Percentiles rank a stretch among this genome's conserved stretches.
Conservation (phyloP, 2,113 vertebrate genomes). For the Dipodomys stephensi region DNA sequence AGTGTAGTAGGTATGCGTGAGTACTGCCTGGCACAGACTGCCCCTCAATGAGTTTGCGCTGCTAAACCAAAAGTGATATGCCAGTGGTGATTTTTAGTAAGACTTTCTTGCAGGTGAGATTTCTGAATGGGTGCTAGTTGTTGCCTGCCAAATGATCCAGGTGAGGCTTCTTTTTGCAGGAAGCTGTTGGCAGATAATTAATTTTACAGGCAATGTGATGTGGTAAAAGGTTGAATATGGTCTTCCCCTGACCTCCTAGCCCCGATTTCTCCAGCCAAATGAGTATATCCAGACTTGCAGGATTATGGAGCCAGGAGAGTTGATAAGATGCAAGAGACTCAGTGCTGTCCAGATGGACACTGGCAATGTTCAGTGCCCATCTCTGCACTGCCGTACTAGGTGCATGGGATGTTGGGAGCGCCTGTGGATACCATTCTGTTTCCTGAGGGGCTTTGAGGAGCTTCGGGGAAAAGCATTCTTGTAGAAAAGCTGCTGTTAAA, state of each 20-base stretch:
- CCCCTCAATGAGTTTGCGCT: not conserved
- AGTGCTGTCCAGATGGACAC: accelerated
- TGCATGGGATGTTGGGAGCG: not conserved
- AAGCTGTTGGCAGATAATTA: not conserved
- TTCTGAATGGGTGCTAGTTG: not conserved
- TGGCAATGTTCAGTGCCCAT: not conserved
- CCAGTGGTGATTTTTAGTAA: not conserved
- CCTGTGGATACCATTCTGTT: not conserved
- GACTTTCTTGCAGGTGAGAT: not conserved
- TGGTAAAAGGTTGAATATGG: not conserved
- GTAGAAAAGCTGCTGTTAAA: not conserved
- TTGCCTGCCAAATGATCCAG: not conserved
- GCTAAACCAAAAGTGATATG: not conserved
- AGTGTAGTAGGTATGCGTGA: not conserved
- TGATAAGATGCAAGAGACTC: not conserved
- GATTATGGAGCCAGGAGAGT: not conserved
- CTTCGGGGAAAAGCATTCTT: not conserved
- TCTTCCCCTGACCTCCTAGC: not conserved
- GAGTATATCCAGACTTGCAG: not conserved
- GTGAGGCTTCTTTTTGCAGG: not conserved
- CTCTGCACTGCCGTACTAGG: not conserved
- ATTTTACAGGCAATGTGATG: not conserved
- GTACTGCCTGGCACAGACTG: accelerated
- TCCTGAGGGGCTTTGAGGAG: not conserved
- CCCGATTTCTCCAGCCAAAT: constrained; percentile 1